These are phyloP conservation scores for Scaptomyza hsui DNA, from an alignment of 1,140 invertebrate species.

Conservation along the genomic window DNA sequence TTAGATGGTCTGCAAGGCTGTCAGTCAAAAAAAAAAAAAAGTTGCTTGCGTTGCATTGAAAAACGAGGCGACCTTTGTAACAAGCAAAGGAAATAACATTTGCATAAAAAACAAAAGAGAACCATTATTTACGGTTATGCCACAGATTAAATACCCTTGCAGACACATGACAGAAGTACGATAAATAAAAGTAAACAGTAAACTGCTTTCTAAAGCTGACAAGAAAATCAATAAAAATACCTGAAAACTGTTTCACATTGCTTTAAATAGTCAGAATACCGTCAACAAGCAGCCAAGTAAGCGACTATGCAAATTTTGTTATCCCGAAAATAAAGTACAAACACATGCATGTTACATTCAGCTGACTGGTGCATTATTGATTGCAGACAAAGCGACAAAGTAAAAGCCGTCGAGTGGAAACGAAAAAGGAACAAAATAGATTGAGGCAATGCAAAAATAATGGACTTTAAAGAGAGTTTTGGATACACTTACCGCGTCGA, in stretches of 20 bases:
- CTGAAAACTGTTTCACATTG: background rate
- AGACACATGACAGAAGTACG: too few species aligned
- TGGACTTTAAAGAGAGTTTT: constrained; percentile 9
- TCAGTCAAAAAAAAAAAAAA: constrained; percentile 60
- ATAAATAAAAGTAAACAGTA: background rate
- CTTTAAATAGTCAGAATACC: background rate
- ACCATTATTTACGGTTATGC: background rate
- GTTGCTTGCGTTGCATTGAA: constrained; percentile 65
- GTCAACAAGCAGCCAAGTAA: constrained; percentile 7
- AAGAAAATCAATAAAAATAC: too few species aligned
- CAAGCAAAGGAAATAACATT: constrained; percentile 53
- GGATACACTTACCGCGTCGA: constrained; percentile 91
- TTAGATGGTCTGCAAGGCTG: constrained; percentile 43
- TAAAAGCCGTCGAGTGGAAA: background rate
- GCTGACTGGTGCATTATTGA: constrained; percentile 50
- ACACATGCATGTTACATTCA: constrained; percentile 13
- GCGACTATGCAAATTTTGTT: constrained; percentile 66
- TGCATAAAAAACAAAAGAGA: constrained; percentile 20
- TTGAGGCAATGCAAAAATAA: constrained; percentile 33
- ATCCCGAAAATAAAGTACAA: constrained; percentile 56
- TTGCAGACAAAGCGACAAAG: constrained; percentile 37
- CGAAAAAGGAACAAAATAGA: background rate
- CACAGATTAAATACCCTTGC: constrained; percentile 7
- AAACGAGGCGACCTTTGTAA: constrained; percentile 56
- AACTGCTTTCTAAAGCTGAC: too few species aligned